These are phyloP conservation scores for Syrphus vitripennis DNA, from an alignment of 2,888 invertebrate species.

Conservation along the genomic window DNA sequence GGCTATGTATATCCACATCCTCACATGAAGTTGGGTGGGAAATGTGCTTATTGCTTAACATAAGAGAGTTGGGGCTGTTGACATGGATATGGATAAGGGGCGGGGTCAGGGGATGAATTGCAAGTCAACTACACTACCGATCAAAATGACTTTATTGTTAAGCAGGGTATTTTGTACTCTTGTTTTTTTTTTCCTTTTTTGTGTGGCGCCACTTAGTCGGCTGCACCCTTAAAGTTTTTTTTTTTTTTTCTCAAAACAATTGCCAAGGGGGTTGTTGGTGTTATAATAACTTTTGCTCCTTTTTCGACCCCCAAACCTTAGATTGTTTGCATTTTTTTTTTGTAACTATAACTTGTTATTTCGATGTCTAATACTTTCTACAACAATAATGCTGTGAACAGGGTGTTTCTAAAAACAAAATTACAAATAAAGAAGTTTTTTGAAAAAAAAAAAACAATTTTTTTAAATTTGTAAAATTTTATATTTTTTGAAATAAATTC, in stretches of 20 bases:
- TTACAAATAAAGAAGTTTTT: no score
- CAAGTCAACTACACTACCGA: constrained; percentile 65
- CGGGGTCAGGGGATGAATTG: not conserved
- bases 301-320: not conserved
- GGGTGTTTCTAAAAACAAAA: not conserved
- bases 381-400: not conserved
- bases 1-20: not conserved
- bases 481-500: no score
- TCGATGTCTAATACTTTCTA: not conserved
- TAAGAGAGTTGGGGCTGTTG: not conserved
- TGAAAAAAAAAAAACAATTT: no score
- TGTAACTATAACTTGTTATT: constrained; percentile 1
- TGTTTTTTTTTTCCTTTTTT: not conserved
- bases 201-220: constrained; percentile 65
- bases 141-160: constrained; percentile 65
- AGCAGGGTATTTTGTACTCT: constrained; percentile 27
- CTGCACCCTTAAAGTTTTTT: constrained; percentile 26
- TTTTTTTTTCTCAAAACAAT: not conserved
- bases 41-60: constrained; percentile 3
- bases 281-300: not conserved
- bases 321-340: not conserved
- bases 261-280: constrained; percentile 21
- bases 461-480: no score
- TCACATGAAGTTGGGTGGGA: not conserved
- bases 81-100: not conserved